Evolutionary conservation across 2,888 invertebrate species (phyloP).

Genomic region (Brachypterus glaber): DNA sequence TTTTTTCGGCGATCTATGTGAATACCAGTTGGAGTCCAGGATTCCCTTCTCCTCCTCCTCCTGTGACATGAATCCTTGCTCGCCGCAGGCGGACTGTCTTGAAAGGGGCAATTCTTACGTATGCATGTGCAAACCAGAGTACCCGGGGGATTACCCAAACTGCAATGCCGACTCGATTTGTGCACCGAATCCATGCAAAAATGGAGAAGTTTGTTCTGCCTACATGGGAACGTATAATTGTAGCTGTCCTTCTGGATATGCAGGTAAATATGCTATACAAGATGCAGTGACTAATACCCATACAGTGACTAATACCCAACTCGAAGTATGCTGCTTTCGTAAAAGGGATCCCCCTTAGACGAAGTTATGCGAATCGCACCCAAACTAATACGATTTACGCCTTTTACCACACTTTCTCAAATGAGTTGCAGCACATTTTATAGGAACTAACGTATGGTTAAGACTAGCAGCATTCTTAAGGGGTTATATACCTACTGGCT

Average conservation of each 20-base stretch:
- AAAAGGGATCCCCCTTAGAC: too few species aligned
- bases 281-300: too few species aligned
- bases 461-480: too few species aligned
- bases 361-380: too few species aligned
- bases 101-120: constrained; percentile 37
- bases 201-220: constrained; percentile 62
- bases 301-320: too few species aligned
- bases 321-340: too few species aligned
- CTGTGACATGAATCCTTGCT: constrained; percentile 46
- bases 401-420: too few species aligned
- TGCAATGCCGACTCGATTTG: constrained; percentile 48
- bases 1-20: constrained; percentile 47
- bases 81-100: constrained; percentile 55
- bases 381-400: too few species aligned
- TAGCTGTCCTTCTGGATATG: constrained; percentile 59
- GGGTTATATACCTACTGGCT: too few species aligned
- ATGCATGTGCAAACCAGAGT: constrained; percentile 60
- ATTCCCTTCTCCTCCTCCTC: too few species aligned
- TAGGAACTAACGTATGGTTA: too few species aligned
- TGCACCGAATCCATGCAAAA: constrained; percentile 59
- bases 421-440: too few species aligned
- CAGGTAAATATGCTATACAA: constrained; percentile 51
- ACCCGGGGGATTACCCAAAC: constrained; percentile 43
- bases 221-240: constrained; percentile 55
- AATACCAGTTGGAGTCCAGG: constrained; percentile 33